Percentiles rank a stretch among this genome's conserved stretches.
Evolutionary conservation across 2,888 invertebrate species (phyloP).

Genomic region (Apotomis betuletana): DNA sequence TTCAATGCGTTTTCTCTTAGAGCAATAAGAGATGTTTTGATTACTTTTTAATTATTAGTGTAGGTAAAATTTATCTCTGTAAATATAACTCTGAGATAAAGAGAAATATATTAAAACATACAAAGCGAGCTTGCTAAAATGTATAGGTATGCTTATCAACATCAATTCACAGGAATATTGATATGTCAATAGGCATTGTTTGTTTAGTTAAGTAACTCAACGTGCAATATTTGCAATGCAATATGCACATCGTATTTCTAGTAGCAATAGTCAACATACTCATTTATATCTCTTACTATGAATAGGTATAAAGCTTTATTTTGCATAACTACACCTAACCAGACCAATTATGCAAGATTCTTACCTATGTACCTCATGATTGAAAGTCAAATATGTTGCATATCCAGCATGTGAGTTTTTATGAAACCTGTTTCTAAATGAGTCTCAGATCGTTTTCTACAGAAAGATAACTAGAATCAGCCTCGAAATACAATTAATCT

Average conservation of each 20-base stretch:
- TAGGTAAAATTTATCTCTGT: too few relatives aligned
- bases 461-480: background rate
- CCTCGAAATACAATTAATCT: too few relatives aligned
- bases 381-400: slow-evolving; percentile 14
- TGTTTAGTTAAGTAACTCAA: slow-evolving; percentile 6
- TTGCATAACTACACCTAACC: background rate
- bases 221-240: slow-evolving; percentile 3
- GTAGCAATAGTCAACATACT: too few relatives aligned
- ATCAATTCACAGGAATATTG: background rate
- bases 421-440: background rate
- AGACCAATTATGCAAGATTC: background rate
- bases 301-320: background rate
- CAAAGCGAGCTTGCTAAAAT: background rate
- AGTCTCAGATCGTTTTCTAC: too few relatives aligned
- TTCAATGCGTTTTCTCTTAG: too few relatives aligned
- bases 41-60: too few relatives aligned
- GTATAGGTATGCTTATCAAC: background rate
- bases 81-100: too few relatives aligned
- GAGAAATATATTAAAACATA: background rate
- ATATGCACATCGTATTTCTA: too few relatives aligned
- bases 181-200: background rate
- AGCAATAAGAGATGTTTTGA: too few relatives aligned
- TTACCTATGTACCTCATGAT: slow-evolving; percentile 14
- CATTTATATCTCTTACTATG: too few relatives aligned
- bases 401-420: background rate